These are phyloP conservation scores for Pocillopora meandrina DNA, from an alignment of 92 coral and sea anemone genomes.

Conservation along the genomic window DNA sequence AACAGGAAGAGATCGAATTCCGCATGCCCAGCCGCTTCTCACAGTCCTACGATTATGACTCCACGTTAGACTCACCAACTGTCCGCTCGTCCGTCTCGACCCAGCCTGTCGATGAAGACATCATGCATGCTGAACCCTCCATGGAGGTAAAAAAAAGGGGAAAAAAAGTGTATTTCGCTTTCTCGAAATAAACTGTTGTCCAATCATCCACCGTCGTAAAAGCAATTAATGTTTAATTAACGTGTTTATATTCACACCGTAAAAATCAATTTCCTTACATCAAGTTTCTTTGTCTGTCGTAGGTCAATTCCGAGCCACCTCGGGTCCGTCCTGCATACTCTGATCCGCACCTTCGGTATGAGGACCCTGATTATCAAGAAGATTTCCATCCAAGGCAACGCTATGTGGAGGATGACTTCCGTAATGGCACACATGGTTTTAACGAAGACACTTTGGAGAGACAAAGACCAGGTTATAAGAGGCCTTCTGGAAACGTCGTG, in stretches of 20 bases:
- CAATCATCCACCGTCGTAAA: background rate
- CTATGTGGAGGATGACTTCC: conserved; percentile 64
- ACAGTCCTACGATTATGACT: conserved; percentile 71
- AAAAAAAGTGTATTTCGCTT: background rate
- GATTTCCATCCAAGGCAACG: conserved; percentile 49
- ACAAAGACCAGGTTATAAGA: conserved; percentile 84
- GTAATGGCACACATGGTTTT: conserved; percentile 39
- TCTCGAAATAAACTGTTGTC: too few relatives aligned
- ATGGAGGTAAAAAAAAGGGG: conserved; percentile 32
- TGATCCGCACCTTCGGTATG: conserved; percentile 67
- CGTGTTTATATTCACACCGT: too few relatives aligned
- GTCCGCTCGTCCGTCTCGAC: conserved; percentile 72
- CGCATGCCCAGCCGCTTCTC: conserved; percentile 78
- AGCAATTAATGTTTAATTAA: too few relatives aligned
- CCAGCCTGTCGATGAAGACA: conserved; percentile 73
- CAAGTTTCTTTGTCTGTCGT: background rate
- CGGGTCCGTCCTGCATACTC: conserved; percentile 56
- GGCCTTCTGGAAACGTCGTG: conserved; percentile 72
- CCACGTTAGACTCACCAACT: conserved; percentile 83
- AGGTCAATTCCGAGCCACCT: conserved; percentile 43
- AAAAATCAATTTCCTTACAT: background rate
- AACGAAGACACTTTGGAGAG: conserved; percentile 78
- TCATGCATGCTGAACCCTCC: conserved; percentile 43
- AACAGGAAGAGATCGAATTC: conserved; percentile 64
- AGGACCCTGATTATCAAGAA: conserved; percentile 61